These are phyloP conservation scores for Halcyon leucocephala DNA, from an alignment of 2,797 vertebrate genomes.

Conservation along the genomic window DNA sequence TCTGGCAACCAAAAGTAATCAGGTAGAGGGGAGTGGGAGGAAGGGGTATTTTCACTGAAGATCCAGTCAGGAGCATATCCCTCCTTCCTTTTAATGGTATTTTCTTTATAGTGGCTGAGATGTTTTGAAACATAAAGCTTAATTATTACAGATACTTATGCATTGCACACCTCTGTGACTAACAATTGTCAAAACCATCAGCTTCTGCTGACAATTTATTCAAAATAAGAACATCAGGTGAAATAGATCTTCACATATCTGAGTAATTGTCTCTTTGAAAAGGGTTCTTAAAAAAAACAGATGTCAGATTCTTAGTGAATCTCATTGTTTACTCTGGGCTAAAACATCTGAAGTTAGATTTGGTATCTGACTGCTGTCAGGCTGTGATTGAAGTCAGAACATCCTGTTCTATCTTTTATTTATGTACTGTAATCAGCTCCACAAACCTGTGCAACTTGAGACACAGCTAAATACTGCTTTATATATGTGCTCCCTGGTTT, in stretches of 20 bases:
- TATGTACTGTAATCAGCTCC: not conserved
- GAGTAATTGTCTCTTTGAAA: constrained; percentile 54
- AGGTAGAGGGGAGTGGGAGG: not conserved
- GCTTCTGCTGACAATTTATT: constrained; percentile 21
- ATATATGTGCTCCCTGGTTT: not conserved
- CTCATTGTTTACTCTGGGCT: constrained; percentile 48
- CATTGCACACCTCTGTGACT: constrained; percentile 20
- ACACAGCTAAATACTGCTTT: constrained; percentile 25
- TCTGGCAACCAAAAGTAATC: constrained; percentile 14
- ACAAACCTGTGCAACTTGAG: not conserved
- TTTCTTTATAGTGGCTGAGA: constrained; percentile 31
- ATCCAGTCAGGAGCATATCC: not conserved
- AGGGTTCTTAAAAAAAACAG: constrained; percentile 43
- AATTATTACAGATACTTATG: constrained; percentile 40
- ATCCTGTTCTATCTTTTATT: constrained; percentile 11
- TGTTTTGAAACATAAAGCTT: constrained; percentile 50
- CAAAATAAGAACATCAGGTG: constrained; percentile 1
- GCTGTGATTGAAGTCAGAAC: constrained; percentile 40
- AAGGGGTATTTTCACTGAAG: constrained; percentile 32
- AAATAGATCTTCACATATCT: constrained; percentile 37
- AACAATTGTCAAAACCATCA: constrained; percentile 20
- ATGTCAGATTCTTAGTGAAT: constrained; percentile 25
- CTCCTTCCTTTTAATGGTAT: constrained; percentile 19
- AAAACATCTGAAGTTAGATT: constrained; percentile 22
- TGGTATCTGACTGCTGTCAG: constrained; percentile 49